A percentile compares a stretch with the other conserved stretches of the same genome.
Evolutionary conservation across 1,140 invertebrate species (phyloP).

Genomic region (Pissodes strobi): DNA sequence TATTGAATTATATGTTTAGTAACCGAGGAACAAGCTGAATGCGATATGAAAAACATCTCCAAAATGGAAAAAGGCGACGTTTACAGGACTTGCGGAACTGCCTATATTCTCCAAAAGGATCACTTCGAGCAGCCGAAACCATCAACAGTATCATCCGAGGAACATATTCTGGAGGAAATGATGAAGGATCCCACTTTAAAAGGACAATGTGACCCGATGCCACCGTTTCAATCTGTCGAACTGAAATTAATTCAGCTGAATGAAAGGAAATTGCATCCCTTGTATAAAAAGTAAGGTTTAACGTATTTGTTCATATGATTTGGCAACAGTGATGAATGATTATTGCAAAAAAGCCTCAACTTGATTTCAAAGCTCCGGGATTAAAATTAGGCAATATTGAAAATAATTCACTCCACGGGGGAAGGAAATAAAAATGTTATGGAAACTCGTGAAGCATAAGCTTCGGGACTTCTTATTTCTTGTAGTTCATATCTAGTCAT

Average conservation of each 20-base stretch:
- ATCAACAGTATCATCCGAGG: constrained; percentile 22
- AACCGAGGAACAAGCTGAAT: constrained; percentile 21
- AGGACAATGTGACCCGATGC: constrained; percentile 41
- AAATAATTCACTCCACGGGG: too few species aligned
- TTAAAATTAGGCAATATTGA: too few species aligned
- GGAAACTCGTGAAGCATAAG: too few species aligned
- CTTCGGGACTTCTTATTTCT: too few species aligned
- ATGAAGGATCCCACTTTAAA: constrained; percentile 42
- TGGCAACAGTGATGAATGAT: too few species aligned
- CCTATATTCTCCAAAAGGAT: constrained; percentile 48
- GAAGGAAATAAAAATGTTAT: too few species aligned
- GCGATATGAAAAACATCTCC: not conserved
- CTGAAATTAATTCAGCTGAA: constrained; percentile 44
- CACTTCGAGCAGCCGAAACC: constrained; percentile 7
- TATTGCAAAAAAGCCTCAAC: too few species aligned
- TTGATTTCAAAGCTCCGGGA: too few species aligned
- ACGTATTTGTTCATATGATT: too few species aligned
- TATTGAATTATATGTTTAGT: too few species aligned
- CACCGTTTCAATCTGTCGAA: constrained; percentile 40
- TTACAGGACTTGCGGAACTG: constrained; percentile 47
- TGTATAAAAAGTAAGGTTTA: constrained; percentile 46
- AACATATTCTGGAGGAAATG: constrained; percentile 39
- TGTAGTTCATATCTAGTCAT: too few species aligned
- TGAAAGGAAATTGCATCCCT: constrained; percentile 47
- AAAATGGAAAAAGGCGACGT: constrained; percentile 40